These are phyloP conservation scores for Drosophila paucipuncta DNA, from an alignment of 2,888 invertebrate genomes.

Conservation along the genomic window DNA sequence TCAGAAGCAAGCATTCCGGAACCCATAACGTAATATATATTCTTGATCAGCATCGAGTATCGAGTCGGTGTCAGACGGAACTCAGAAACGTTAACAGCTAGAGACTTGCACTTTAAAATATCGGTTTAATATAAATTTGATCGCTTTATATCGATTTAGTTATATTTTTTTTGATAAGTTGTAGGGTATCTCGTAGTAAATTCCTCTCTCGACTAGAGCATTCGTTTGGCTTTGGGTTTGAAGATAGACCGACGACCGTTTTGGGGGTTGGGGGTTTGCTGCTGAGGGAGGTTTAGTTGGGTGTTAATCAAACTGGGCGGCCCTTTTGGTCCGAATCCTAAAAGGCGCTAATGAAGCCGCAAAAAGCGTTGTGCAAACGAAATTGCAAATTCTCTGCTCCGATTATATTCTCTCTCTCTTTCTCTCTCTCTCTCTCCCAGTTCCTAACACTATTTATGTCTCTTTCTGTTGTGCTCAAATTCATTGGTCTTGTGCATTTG, in stretches of 20 bases:
- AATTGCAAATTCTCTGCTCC: slow-evolving; percentile 19
- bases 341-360: slow-evolving; percentile 72
- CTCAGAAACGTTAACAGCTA: background rate
- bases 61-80: background rate
- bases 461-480: slow-evolving; percentile 1
- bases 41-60: background rate
- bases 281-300: background rate
- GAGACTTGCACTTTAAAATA: background rate
- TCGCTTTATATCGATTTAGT: background rate
- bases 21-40: background rate
- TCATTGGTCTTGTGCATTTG: background rate
- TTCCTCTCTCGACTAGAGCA: background rate
- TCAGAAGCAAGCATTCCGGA: background rate
- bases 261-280: background rate
- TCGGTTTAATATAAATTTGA: background rate
- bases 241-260: background rate
- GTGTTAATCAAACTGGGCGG: slow-evolving; percentile 57
- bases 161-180: background rate
- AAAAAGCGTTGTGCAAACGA: slow-evolving; percentile 57
- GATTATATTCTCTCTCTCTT: background rate
- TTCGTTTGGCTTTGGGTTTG: slow-evolving; percentile 7
- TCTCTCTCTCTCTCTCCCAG: background rate
- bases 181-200: background rate
- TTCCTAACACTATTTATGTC: background rate
- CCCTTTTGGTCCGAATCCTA: background rate